Evolutionary conservation across 1,140 invertebrate genomes (phyloP).

Genomic region (Brachionus rubens): DNA sequence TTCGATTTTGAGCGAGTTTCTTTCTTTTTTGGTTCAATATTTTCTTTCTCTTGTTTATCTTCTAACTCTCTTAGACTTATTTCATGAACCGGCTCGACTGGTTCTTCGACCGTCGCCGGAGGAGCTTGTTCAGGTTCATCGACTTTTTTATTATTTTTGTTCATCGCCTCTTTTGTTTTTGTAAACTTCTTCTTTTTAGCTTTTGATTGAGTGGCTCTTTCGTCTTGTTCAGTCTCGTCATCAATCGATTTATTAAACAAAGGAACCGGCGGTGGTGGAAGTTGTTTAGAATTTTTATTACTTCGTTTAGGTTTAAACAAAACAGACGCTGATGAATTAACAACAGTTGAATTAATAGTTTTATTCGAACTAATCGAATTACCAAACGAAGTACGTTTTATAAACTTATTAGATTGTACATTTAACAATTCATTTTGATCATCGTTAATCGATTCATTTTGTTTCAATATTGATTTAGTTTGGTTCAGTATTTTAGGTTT

Average conservation of each 20-base stretch:
- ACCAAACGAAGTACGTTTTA: not conserved
- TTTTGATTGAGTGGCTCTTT: no score
- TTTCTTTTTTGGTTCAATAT: no score
- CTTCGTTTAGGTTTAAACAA: not conserved
- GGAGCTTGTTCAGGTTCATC: no score
- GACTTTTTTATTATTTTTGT: no score
- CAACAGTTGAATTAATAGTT: not conserved
- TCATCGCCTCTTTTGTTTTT: no score
- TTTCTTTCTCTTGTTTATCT: no score
- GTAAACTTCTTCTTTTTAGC: no score
- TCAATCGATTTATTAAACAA: not conserved
- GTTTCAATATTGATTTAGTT: not conserved
- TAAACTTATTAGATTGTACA: not conserved
- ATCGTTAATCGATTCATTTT: not conserved
- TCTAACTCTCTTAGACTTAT: no score
- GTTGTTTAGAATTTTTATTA: not conserved
- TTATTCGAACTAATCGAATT: not conserved
- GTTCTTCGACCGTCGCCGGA: no score
- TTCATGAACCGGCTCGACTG: no score
- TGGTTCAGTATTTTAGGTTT: not conserved
- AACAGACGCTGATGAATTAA: not conserved
- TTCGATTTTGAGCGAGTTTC: no score
- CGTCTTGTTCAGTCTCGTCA: not conserved
- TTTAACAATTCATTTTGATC: not conserved
- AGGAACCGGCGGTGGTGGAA: not conserved